These are phyloP conservation scores for Dysdera silvatica DNA, from an alignment of 1,140 invertebrate genomes.

Conservation along the genomic window DNA sequence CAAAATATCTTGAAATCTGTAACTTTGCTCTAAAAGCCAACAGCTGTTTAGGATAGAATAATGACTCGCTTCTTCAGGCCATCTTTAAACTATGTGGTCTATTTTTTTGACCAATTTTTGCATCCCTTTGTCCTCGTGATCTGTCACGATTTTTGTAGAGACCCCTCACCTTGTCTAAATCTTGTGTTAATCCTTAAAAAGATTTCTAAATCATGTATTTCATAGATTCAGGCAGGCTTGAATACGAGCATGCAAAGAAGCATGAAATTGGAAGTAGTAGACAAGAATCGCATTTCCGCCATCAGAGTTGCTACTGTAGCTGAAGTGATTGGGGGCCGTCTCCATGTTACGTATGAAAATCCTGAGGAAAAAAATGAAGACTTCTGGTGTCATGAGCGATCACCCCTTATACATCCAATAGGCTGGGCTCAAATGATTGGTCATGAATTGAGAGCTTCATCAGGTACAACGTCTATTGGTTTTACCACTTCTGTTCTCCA, in stretches of 20 bases:
- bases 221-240: slow-evolving; percentile 39
- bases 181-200: not conserved
- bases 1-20: too few relatives aligned
- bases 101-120: not conserved
- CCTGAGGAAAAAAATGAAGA: slow-evolving; percentile 61
- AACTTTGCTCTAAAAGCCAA: too few relatives aligned
- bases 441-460: slow-evolving; percentile 73
- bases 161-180: not conserved
- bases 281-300: slow-evolving; percentile 87
- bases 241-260: slow-evolving; percentile 51
- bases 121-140: not conserved
- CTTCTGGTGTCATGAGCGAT: slow-evolving; percentile 95
- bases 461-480: too few relatives aligned
- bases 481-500: too few relatives aligned
- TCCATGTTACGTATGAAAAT: slow-evolving; percentile 84
- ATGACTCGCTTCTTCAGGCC: not conserved
- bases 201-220: not conserved
- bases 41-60: too few relatives aligned
- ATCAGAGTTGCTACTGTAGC: slow-evolving; percentile 81
- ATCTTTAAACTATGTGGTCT: not conserved
- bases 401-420: slow-evolving; percentile 85
- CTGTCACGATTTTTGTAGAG: not conserved
- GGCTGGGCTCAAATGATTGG: slow-evolving; percentile 79
- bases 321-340: slow-evolving; percentile 80
- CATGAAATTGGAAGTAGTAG: slow-evolving; percentile 83